These are phyloP conservation scores for Cyprinodon variegatus DNA, from an alignment of 2,113 vertebrate genomes.

Conservation along the genomic window DNA sequence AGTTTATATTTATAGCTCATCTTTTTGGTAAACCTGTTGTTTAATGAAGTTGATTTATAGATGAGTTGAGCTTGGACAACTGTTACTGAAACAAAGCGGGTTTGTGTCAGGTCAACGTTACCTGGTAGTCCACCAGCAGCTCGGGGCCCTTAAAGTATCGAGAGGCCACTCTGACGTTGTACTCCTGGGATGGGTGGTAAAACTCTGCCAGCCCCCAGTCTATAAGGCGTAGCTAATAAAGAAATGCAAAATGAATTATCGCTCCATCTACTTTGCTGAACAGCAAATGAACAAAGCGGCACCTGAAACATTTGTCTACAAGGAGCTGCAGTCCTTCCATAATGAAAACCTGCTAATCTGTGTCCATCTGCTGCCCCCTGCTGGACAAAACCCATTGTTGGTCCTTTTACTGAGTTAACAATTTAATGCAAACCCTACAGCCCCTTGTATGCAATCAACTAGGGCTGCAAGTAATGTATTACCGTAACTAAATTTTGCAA, in stretches of 20 bases:
- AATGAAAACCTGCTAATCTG: neutral
- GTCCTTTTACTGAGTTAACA: neutral
- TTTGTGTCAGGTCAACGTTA: conserved; percentile 48
- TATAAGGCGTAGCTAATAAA: conserved; percentile 91
- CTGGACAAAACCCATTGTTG: conserved; percentile 17
- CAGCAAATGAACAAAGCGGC: neutral
- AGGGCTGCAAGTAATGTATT: no score
- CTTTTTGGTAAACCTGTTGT: neutral
- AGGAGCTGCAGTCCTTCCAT: neutral
- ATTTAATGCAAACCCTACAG: neutral
- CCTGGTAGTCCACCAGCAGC: conserved; percentile 99
- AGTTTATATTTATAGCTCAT: no score
- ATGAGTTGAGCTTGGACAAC: neutral
- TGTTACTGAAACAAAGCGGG: neutral
- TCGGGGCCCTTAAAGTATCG: conserved; percentile 99
- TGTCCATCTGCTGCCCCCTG: conserved; percentile 41
- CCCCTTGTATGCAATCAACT: no score
- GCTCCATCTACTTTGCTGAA: neutral
- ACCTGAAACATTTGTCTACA: neutral
- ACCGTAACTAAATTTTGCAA: no score
- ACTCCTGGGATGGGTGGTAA: conserved; percentile 98
- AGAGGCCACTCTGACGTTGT: conserved; percentile 98
- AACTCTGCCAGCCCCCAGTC: conserved; percentile 99
- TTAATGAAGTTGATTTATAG: neutral
- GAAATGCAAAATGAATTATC: neutral